A percentile compares a stretch with the other conserved stretches of the same genome.
phyloP scores from a whole-genome alignment of 2,888 invertebrate genomes.

The Apamea monoglypha region DNA sequence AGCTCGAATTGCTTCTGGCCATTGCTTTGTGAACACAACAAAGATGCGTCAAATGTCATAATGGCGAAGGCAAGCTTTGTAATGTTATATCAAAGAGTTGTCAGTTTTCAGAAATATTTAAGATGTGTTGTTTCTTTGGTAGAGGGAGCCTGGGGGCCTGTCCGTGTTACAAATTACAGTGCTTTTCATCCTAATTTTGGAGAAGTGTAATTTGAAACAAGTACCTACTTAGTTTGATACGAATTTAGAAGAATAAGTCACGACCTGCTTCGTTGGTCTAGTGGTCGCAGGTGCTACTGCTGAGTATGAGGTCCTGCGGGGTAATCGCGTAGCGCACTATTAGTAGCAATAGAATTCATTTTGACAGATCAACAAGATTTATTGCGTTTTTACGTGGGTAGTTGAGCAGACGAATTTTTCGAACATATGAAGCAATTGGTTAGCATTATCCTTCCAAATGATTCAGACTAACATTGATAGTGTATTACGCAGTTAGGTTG shows the following conservation, averaged over 20 bases:
- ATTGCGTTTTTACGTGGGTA: no score
- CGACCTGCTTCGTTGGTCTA: neutral
- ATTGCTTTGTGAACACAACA: slow-evolving; percentile 66
- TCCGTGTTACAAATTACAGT: neutral
- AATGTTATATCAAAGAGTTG: slow-evolving; percentile 59
- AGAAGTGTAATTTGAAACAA: neutral
- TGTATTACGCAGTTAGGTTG: no score
- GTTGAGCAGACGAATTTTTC: no score
- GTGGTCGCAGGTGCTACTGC: neutral
- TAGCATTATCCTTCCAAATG: no score
- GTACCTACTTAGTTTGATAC: neutral
- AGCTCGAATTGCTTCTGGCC: slow-evolving; percentile 66
- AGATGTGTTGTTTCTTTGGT: slow-evolving; percentile 62
- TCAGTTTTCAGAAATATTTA: slow-evolving; percentile 62
- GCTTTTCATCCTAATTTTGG: slow-evolving; percentile 20
- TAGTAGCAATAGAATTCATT: no score
- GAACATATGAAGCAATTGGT: no score
- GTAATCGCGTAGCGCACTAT: no score
- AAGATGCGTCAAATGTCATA: slow-evolving; percentile 71
- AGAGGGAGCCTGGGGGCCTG: slow-evolving; percentile 23
- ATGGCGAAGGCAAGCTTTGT: slow-evolving; percentile 53
- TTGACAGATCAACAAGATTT: no score
- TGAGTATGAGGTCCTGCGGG: neutral
- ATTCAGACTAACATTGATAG: no score
- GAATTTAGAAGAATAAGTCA: neutral